Percentiles rank a stretch among this genome's conserved stretches.
phyloP scores from a whole-genome alignment of 2,113 vertebrate genomes.

The Bothrops jararaca region DNA sequence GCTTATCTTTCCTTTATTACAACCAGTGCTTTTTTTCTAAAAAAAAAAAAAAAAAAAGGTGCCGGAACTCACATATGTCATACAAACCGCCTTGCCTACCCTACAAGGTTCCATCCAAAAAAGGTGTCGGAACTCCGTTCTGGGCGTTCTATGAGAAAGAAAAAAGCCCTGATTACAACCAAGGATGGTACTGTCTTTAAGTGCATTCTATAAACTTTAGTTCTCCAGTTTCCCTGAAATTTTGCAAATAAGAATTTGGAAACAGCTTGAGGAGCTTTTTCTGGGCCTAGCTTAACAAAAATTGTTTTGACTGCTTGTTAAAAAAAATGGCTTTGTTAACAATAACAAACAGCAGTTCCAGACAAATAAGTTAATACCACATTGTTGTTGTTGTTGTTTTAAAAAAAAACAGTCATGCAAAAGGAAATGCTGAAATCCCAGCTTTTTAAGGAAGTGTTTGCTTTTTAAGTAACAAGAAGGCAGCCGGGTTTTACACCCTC shows the following conservation, averaged over 20 bases:
- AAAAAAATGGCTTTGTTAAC: background rate
- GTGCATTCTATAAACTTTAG: background rate
- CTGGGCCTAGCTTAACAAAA: background rate
- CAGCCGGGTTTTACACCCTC: too few species aligned
- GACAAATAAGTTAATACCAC: background rate
- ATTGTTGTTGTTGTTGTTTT: conserved; percentile 1
- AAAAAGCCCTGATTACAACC: too few species aligned
- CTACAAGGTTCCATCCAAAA: too few species aligned
- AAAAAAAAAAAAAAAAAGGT: too few species aligned
- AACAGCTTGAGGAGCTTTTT: background rate
- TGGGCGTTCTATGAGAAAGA: too few species aligned
- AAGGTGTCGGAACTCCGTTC: too few species aligned
- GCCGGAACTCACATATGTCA: too few species aligned
- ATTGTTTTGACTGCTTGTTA: background rate
- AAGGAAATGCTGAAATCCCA: background rate
- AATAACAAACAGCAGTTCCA: background rate
- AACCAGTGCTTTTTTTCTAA: too few species aligned
- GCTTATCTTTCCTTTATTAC: background rate
- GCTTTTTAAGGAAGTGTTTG: background rate
- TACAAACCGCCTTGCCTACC: too few species aligned
- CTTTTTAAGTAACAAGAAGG: background rate
- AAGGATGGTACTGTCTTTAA: background rate
- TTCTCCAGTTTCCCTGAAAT: background rate
- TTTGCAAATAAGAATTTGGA: background rate
- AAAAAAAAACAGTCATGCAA: background rate